A percentile compares a stretch with the other conserved stretches of the same genome.
Conservation (phyloP, 2,797 vertebrate species). For the Tenualosa ilisha region DNA sequence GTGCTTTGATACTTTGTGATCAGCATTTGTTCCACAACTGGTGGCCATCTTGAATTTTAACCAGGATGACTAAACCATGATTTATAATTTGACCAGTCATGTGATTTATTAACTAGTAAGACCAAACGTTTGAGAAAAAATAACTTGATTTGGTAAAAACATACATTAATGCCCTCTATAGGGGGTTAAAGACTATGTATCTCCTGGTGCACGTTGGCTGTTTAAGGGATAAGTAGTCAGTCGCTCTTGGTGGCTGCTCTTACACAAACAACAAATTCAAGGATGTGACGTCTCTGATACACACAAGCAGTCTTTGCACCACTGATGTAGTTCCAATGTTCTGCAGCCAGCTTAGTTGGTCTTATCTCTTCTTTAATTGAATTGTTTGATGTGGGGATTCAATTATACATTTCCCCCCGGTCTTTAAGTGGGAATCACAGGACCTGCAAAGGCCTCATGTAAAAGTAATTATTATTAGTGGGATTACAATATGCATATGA, state of each 20-base stretch:
- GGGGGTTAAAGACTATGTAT: no score
- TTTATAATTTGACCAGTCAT: no score
- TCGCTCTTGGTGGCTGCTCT: not conserved
- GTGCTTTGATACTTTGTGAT: no score
- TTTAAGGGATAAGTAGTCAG: not conserved
- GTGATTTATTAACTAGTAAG: no score
- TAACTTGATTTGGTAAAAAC: no score
- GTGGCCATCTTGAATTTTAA: no score
- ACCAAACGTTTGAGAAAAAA: no score
- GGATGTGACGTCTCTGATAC: not conserved
- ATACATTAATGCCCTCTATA: no score
- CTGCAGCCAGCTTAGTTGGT: not conserved
- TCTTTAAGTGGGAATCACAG: not conserved
- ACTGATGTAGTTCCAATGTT: not conserved
- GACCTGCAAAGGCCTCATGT: not conserved
- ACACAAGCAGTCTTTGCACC: not conserved
- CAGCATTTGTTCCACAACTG: no score
- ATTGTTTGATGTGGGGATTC: slow-evolving; percentile 21
- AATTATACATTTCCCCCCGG: not conserved
- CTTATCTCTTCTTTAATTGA: not conserved
- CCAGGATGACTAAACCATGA: no score
- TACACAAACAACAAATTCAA: not conserved
- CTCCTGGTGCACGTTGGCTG: no score
- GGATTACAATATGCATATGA: not conserved
- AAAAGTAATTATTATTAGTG: slow-evolving; percentile 8